Evolutionary conservation across 1,140 invertebrate species (phyloP).

Genomic region (Sesamia nonagrioides): DNA sequence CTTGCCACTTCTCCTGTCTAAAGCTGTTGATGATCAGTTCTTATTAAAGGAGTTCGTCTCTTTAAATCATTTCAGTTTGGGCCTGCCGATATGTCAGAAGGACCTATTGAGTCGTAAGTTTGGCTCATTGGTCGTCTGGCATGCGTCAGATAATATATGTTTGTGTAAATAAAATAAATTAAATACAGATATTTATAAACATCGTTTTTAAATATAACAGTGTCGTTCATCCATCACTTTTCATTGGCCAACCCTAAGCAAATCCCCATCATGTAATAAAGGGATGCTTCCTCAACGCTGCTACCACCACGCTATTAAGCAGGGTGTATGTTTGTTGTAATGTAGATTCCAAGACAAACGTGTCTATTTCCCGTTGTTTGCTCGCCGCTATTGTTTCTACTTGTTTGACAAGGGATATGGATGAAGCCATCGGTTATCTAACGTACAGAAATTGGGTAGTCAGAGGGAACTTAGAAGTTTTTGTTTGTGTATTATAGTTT

Average conservation of each 20-base stretch:
- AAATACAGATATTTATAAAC: too few species aligned
- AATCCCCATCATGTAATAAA: slow-evolving; percentile 18
- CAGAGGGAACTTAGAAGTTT: neutral
- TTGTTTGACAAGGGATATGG: slow-evolving; percentile 27
- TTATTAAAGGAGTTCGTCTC: too few species aligned
- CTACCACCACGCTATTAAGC: slow-evolving; percentile 25
- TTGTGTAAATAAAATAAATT: too few species aligned
- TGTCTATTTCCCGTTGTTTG: slow-evolving; percentile 61
- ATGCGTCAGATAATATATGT: too few species aligned
- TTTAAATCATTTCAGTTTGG: too few species aligned
- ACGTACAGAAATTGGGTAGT: neutral
- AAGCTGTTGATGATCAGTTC: too few species aligned
- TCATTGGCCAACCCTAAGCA: neutral
- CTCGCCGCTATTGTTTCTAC: slow-evolving; percentile 13
- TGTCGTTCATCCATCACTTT: neutral
- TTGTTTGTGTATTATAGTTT: neutral
- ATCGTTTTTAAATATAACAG: too few species aligned
- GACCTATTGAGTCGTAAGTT: too few species aligned
- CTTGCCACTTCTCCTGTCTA: too few species aligned
- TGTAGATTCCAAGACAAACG: slow-evolving; percentile 70
- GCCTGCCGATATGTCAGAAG: too few species aligned
- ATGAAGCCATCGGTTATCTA: slow-evolving; percentile 42
- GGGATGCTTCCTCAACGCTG: slow-evolving; percentile 5
- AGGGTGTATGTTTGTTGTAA: slow-evolving; percentile 55
- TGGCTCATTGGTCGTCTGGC: too few species aligned